Evolutionary conservation across 2,113 vertebrate genomes (phyloP).

Genomic region (Tinamus guttatus): DNA sequence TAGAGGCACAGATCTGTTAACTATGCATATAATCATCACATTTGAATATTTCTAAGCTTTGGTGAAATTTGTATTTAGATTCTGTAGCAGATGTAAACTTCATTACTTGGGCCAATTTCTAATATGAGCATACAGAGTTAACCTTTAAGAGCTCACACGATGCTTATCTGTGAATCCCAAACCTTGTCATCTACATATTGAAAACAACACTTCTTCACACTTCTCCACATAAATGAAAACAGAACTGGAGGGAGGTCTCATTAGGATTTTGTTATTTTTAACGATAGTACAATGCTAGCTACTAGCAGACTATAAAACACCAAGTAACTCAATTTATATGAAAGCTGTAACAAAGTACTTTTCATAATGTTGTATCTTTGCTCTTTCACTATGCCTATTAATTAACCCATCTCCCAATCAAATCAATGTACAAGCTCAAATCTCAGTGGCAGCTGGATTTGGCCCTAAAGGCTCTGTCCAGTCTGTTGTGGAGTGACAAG

Average conservation of each 20-base stretch:
- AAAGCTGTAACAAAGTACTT: background rate
- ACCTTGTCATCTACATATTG: conserved; percentile 41
- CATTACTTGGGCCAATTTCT: conserved; percentile 26
- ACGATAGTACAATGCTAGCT: background rate
- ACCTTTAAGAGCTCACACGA: conserved; percentile 65
- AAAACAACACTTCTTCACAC: conserved; percentile 46
- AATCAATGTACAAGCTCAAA: background rate
- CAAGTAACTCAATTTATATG: background rate
- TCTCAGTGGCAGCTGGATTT: background rate
- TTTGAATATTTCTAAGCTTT: conserved; percentile 62
- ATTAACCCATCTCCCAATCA: background rate
- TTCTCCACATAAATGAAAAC: conserved; percentile 53
- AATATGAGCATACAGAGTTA: conserved; percentile 5
- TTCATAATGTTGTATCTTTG: background rate
- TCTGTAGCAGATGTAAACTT: conserved; percentile 60
- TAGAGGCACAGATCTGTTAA: conserved; percentile 41
- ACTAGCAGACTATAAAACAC: background rate
- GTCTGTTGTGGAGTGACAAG: background rate
- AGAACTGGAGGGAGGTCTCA: conserved; percentile 41
- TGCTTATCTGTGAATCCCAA: conserved; percentile 59
- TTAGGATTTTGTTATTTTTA: conserved; percentile 48
- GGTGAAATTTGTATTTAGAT: conserved; percentile 65
- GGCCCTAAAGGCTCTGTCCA: fast-evolving
- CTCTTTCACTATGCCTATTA: background rate
- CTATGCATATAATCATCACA: conserved; percentile 67